Base-by-base conservation (phyloP, 2,888 invertebrate genomes). In the Spatulosminthurus flaviceps region DNA sequence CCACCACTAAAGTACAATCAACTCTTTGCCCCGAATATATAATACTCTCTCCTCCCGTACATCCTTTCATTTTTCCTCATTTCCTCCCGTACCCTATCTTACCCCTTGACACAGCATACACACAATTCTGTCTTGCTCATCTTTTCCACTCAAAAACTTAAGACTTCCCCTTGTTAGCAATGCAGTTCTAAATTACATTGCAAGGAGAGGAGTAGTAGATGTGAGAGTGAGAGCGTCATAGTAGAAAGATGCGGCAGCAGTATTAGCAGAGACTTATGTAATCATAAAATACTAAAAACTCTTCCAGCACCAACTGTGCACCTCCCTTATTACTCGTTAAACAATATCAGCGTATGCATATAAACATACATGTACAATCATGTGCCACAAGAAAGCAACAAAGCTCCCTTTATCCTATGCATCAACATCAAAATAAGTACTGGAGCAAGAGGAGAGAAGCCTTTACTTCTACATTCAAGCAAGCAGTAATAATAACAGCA, bases 271-370 rank as follows among this genome's bases (percentile, higher is more conserved):
- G 1, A 19, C 16, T 51, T 19, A 51, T n/a, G 51, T 51, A 51
- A 51, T 51, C 51, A 51, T 51, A 51, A 51, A 51, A 51, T 51
- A n/a, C 51, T 51, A 51, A 13, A 51, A 51, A 51, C 51, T n/a
- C 51, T 51, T 51, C 51, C 51, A 51, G 51, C 51, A 51, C 51
- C 51, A 51, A 51, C 51, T 51, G 51, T 51, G 51, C 51, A 51
- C 51, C n/a, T 51, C 51, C 51, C 51, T 51, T 51, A 13, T 11
- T 51, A 19, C 19, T 19, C n/a, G n/a, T 19, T 51, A 51, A 51
- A 19, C 16, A n/a, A 51, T 34, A 34, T 34, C 34, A 34, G 34
- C 9, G 34, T 34, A 9, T 34, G 34, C 51, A 51, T 11, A 19
- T 1, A 51, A 7, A 41, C 41, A 41, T 41, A 41, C 7, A 13